These are phyloP conservation scores for Glareola pratincola DNA, from an alignment of 2,113 vertebrate species.

Conservation along the genomic window DNA sequence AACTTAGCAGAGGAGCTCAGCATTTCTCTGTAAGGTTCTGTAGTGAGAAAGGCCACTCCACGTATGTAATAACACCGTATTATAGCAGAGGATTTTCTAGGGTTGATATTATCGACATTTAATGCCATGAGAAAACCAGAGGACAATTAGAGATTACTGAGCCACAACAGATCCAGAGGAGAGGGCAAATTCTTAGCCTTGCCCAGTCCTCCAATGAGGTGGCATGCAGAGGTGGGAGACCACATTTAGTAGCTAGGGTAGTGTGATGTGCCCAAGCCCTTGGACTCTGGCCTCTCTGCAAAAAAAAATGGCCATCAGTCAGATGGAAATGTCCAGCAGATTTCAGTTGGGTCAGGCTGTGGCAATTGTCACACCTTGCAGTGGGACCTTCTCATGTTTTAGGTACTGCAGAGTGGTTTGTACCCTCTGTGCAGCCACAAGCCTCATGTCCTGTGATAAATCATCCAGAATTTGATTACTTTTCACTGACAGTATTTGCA, in stretches of 20 bases:
- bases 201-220: accelerated
- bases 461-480: not conserved
- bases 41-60: not conserved
- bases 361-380: not conserved
- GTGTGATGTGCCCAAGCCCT: not conserved
- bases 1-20: not conserved
- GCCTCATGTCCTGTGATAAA: not conserved
- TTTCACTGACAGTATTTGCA: not conserved
- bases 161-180: not conserved
- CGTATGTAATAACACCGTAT: not conserved
- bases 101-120: not conserved
- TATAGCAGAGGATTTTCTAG: not conserved
- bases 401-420: not conserved
- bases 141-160: not conserved
- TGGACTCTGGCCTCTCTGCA: not conserved
- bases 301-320: not conserved
- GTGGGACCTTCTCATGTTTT: not conserved
- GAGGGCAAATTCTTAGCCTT: not conserved
- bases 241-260: not conserved
- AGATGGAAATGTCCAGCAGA: not conserved
- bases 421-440: not conserved
- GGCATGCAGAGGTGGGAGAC: not conserved
- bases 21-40: not conserved
- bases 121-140: not conserved
- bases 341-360: not conserved